A percentile compares a stretch with the other conserved stretches of the same genome.
These are phyloP conservation scores for Lapara coniferarum DNA, from an alignment of 2,888 invertebrate genomes.

Conservation along the genomic window DNA sequence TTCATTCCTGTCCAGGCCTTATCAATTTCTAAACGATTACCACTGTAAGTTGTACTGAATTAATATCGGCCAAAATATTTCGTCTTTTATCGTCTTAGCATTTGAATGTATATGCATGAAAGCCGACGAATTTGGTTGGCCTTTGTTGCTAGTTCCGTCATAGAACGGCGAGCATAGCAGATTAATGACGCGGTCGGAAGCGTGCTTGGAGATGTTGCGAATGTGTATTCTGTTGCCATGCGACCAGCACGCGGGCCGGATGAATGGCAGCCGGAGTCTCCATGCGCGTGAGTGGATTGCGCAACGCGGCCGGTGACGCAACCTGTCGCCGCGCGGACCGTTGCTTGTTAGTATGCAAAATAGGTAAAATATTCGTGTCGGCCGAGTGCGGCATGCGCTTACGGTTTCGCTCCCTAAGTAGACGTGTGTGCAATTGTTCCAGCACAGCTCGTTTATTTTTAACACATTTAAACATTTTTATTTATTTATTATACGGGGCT, in stretches of 20 bases:
- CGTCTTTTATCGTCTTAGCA: too few species aligned
- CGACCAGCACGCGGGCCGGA: conserved; percentile 61
- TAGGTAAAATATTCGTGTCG: conserved; percentile 71
- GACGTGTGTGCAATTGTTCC: conserved; percentile 42
- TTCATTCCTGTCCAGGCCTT: neutral
- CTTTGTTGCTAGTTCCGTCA: conserved; percentile 33
- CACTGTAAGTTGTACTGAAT: neutral
- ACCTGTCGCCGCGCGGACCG: conserved; percentile 61
- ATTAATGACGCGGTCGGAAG: conserved; percentile 51
- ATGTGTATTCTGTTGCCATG: conserved; percentile 63
- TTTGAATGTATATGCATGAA: neutral
- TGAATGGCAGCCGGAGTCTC: conserved; percentile 63
- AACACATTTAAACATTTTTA: conserved; percentile 12
- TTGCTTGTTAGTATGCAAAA: conserved; percentile 78
- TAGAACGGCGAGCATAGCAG: conserved; percentile 38
- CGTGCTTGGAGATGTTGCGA: conserved; percentile 46
- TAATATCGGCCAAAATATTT: neutral
- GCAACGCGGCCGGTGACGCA: conserved; percentile 70
- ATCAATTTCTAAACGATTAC: conserved; percentile 1
- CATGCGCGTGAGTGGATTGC: conserved; percentile 73
- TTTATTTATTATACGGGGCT: conserved; percentile 1
- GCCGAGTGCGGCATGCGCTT: conserved; percentile 58
- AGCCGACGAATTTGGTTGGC: conserved; percentile 15
- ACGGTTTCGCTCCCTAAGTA: conserved; percentile 56
- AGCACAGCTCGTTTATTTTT: conserved; percentile 21